Evolutionary conservation across 2,797 vertebrate genomes (phyloP).

Genomic region (Leptodactylus fallax): DNA sequence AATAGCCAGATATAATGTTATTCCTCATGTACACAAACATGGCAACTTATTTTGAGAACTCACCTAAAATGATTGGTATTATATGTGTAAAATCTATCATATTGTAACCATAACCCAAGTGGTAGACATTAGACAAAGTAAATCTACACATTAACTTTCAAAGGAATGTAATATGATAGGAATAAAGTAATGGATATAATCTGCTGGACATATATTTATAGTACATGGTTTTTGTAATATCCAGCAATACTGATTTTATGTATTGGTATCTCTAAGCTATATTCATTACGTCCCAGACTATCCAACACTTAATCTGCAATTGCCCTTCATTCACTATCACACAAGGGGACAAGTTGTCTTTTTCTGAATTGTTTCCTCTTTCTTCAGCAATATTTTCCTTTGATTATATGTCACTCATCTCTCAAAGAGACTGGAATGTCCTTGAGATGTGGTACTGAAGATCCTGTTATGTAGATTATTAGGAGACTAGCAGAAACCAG

Average conservation of each 20-base stretch:
- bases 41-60: too few species aligned
- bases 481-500: background rate
- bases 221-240: too few species aligned
- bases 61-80: too few species aligned
- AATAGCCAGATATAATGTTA: too few species aligned
- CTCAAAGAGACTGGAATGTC: conserved; percentile 1
- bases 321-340: background rate
- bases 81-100: too few species aligned
- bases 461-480: conserved; percentile 1
- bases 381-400: background rate
- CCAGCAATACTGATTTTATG: background rate
- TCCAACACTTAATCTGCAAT: background rate
- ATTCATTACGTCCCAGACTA: background rate
- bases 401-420: conserved; percentile 8
- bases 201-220: background rate
- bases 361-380: background rate
- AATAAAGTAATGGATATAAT: too few species aligned
- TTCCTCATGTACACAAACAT: too few species aligned
- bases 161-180: too few species aligned
- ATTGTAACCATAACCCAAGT: too few species aligned
- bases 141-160: background rate
- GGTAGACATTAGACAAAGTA: background rate
- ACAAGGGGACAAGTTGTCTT: background rate
- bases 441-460: background rate
- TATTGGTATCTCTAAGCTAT: background rate